Base-by-base conservation (phyloP, 2,113 vertebrate genomes). In the Cyanoderma ruficeps region DNA sequence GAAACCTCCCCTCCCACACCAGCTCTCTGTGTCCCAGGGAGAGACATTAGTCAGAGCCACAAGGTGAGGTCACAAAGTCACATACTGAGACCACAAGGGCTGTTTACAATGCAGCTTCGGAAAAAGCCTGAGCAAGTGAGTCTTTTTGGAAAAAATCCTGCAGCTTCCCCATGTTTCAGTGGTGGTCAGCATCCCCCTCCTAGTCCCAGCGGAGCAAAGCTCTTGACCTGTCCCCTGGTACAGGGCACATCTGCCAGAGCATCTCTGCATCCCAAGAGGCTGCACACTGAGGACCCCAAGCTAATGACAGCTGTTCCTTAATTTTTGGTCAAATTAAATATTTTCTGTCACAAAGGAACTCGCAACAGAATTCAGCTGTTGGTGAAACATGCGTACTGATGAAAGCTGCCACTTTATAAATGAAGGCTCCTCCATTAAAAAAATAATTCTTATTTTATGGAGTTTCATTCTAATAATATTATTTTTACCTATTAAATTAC, bases 401-500 rank as follows among this genome's bases (percentile, higher is more conserved):
- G 33, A 76, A 64, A 68, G 44, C 13, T n/a, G 35, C 28, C 39
- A 19, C 71, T 89, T 37, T 3, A 53, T 35, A 93, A 89, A 79
- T 63, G 13, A 84, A 91, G 30, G 47, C 49, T 87, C 44, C 52
- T 65, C 69, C 44, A 39, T 59, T n/a, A 41, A 52, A 80, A 55
- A 47, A 31, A 27, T 11, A 60, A 59, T n/a, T 18, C 47, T 83
- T 52, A 47, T 75, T 78, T 87, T 63, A 57, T 35, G 64, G 64
- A 67, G 30, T 77, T 94, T 61, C 79, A 70, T 35, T 74, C 41
- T 83, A 78, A 70, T 53, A 84, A 89, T 63, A 80, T 86, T 93
- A 79, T 88, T 96, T 96, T 85, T 86, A 80, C 68, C 82, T 65
- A 64, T 88, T 75, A 87, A 91, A 71, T 84, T 69, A 24, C 75